These are phyloP conservation scores for Myathropa florea DNA, from an alignment of 2,888 invertebrate species.

Conservation along the genomic window DNA sequence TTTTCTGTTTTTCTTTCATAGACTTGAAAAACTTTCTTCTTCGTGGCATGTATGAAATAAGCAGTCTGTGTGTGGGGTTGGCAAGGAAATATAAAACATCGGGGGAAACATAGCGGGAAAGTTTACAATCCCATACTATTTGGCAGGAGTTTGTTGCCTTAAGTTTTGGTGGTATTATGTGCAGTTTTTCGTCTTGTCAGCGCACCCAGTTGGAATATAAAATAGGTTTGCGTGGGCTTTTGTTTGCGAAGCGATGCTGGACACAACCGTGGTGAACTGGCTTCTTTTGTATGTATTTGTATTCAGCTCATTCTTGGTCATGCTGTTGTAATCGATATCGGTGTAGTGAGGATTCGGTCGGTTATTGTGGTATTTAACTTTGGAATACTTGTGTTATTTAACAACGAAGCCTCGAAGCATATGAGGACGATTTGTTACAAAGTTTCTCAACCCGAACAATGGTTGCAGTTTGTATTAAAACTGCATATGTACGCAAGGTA, in stretches of 20 bases:
- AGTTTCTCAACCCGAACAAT: too few relatives aligned
- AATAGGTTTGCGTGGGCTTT: neutral
- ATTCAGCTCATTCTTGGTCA: neutral
- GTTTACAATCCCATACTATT: constrained; percentile 25
- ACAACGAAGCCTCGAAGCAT: too few relatives aligned
- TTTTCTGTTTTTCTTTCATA: neutral
- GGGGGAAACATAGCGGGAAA: constrained; percentile 18
- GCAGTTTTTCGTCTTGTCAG: constrained; percentile 1
- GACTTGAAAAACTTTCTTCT: neutral
- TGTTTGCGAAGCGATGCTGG: neutral
- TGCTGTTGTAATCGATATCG: neutral
- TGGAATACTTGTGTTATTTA: too few relatives aligned
- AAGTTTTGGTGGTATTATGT: constrained; percentile 30
- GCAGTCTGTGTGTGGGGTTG: neutral
- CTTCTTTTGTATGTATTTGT: neutral
- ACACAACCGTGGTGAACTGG: too few relatives aligned
- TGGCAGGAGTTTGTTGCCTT: constrained; percentile 16
- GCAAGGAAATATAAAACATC: constrained; percentile 1
- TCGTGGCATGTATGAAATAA: neutral
- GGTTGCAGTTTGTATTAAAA: too few relatives aligned
- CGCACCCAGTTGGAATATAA: constrained; percentile 36
- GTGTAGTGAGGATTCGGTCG: neutral
- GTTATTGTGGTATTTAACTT: neutral
- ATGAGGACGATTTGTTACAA: too few relatives aligned
- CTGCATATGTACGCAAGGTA: too few relatives aligned